Evolutionary conservation across 1,140 invertebrate genomes (phyloP).

Genomic region (Pachypsylla venusta): DNA sequence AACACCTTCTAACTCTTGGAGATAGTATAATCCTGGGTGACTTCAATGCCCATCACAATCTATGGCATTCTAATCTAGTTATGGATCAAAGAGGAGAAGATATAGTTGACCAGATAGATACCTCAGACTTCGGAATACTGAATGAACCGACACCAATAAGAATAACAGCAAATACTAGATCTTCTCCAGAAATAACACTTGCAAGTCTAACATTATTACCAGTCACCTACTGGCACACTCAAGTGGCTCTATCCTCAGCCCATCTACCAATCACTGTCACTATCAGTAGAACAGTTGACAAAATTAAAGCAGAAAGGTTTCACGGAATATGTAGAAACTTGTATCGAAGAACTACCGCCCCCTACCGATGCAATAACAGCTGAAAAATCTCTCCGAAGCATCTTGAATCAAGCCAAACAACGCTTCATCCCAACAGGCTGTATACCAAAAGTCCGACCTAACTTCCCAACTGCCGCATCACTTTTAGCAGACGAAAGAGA

Average conservation of each 20-base stretch:
- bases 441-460: not conserved
- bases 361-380: not conserved
- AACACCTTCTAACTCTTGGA: not conserved
- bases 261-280: conserved; percentile 9
- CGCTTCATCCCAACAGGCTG: not conserved
- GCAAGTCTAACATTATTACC: conserved; percentile 1
- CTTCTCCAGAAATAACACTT: conserved; percentile 8
- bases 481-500: too few relatives aligned
- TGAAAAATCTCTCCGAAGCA: not conserved
- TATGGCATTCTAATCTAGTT: conserved; percentile 8
- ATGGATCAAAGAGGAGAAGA: not conserved
- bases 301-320: conserved; percentile 7
- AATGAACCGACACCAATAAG: not conserved
- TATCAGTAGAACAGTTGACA: not conserved
- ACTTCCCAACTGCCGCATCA: too few relatives aligned
- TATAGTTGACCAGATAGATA: conserved; percentile 2
- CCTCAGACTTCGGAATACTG: not conserved
- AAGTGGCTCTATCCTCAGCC: conserved; percentile 9
- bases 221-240: not conserved
- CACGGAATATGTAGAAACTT: not conserved
- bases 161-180: not conserved
- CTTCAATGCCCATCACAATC: conserved; percentile 5
- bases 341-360: not conserved
- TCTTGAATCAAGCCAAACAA: not conserved
- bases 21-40: conserved; percentile 8